Percentiles rank a stretch among this genome's conserved stretches.
Conservation (phyloP, 2,797 vertebrate species). For the Stomatorhinus walkeri region DNA sequence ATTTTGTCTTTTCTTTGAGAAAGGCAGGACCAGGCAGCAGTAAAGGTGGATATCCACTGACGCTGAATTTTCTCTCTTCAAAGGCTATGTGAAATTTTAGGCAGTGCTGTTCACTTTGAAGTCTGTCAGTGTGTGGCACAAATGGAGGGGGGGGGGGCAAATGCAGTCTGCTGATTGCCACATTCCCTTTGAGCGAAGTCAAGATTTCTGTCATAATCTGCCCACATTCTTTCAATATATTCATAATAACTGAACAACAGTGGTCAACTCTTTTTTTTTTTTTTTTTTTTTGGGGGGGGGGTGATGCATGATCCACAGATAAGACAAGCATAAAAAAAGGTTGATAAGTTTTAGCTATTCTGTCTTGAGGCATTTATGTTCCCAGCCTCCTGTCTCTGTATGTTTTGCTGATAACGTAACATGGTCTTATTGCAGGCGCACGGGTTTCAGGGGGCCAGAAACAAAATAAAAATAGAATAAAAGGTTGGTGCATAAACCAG, state of each 20-base stretch:
- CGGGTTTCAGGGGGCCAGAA: constrained; percentile 46
- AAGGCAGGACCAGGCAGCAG: constrained; percentile 15
- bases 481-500: constrained; percentile 38
- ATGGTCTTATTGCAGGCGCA: constrained; percentile 50
- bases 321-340: constrained; percentile 51
- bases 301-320: constrained; percentile 46
- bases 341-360: constrained; percentile 51
- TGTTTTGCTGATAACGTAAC: constrained; percentile 50
- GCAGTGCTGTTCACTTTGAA: constrained; percentile 19
- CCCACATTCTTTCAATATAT: constrained; percentile 45
- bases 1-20: constrained; percentile 27
- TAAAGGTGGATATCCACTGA: constrained; percentile 16
- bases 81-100: constrained; percentile 28
- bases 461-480: constrained; percentile 58
- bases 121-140: background rate
- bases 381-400: constrained; percentile 41
- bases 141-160: constrained; percentile 27
- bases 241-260: constrained; percentile 47
- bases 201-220: constrained; percentile 37
- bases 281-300: background rate
- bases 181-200: constrained; percentile 43
- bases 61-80: constrained; percentile 25
- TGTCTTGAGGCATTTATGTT: constrained; percentile 44
- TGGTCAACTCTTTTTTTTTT: constrained; percentile 24
- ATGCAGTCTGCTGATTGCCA: constrained; percentile 32